Evolutionary conservation across 2,797 vertebrate species (phyloP), one percentile per base, ranked within the genome.

Genomic region (Tachyglossus aculeatus): DNA sequence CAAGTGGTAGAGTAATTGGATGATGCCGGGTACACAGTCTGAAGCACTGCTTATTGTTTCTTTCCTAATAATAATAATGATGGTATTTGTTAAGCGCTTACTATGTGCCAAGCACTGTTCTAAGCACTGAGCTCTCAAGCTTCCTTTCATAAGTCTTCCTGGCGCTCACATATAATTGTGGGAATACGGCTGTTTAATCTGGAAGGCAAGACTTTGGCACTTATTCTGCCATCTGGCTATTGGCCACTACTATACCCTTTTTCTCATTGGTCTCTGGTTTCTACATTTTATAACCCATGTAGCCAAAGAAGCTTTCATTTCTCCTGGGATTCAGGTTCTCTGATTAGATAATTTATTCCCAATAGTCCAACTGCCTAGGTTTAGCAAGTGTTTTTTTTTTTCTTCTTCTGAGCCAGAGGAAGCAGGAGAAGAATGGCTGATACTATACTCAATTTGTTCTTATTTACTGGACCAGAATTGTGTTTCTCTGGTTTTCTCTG

Each of bases 251-350:
- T 53, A 22, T 5, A 43, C 70, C 19, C 9, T n/a, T n/a, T n/a
- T n/a, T n/a, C n/a, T n/a, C n/a, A 41, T 5, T 0, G 9, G 5
- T 68, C 77, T 85, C 29, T 25, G 51, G 0, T 10, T 75, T 24
- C 51, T 60, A 58, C 36, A 1, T 38, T 60, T 24, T 13, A 40
- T n/a, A 9, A 56, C 50, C 59, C 65, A 3, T 39, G 60, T 43
- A 47, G 57, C 59, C 32, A 74, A 33, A 18, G 63, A 15, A n/a
- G 19, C 39, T 83, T 61, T 66, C n/a, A 73, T 31, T 71, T 32
- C 52, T 40, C 6, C 45, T 78, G 19, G 34, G 43, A 27, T 15
- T 9, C 18, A 29, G 31, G 3, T 21, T 57, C 27, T 19, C 38
- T 27, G 50, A 53, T 33, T 5, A 47, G 19, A 32, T 38, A 34